Evolutionary conservation across 2,888 invertebrate genomes (phyloP), one percentile per base, ranked within the genome.

Genomic region (Zygothrica quintamaculata): DNA sequence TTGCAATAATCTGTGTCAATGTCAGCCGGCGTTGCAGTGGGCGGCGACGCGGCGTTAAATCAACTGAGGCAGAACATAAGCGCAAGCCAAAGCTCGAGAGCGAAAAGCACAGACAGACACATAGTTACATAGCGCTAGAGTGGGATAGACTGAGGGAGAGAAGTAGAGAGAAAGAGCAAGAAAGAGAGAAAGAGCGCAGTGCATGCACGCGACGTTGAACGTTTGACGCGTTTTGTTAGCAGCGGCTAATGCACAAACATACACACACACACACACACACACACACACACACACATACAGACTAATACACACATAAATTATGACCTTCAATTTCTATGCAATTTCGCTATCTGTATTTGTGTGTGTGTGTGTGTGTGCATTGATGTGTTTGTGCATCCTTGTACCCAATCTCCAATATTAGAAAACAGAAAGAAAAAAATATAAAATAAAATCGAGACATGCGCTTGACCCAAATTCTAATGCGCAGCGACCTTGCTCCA

Each of bases 381-480:
- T 9, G 58, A 50, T 62, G 51, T 64, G 65, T 62, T 60, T 72
- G 65, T 51, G 74, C 75, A 87, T 89, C 89, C 89, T 89, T 89
- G 89, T 88, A 71, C 88, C 67, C 87, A 88, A 89, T 89, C 84
- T 89, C 84, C 79, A 87, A 78, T 89, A 89, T 85, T 88, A 88
- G 84, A 88, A 89, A 82, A 69, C 75, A 68, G 36, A 72, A 42
- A 31, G 36, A 34, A 34, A 55, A 46, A 47, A 56, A 37, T 22
- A 72, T 37, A 31, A 33, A 34, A 34, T 51, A 46, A 47, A 56
- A 37, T 22, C 43, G 37, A 48, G 29, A 51, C 73, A 64, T 88
- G 87, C 71, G 77, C 89, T 89, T 89, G 88, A 88, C 88, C 89
- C 71, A 88, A 88, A 88, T 89, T 89, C 69, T 84, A 78, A 77